Evolutionary conservation across 2,113 vertebrate species (phyloP).

Genomic region (Morone saxatilis): DNA sequence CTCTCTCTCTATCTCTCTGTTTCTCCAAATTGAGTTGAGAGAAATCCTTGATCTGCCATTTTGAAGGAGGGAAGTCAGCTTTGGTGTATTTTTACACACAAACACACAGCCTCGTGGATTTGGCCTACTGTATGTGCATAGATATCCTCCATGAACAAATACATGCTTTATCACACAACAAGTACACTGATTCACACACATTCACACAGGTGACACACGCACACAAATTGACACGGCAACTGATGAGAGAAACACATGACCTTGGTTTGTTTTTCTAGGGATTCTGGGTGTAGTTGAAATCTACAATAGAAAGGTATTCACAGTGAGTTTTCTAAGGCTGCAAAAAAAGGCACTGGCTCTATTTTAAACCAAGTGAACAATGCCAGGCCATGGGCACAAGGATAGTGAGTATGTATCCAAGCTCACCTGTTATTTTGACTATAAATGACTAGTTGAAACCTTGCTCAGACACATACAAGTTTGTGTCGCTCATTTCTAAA

Average conservation of each 20-base stretch:
- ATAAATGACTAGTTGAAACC: background rate
- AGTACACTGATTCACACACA: background rate
- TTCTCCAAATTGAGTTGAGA: conserved; percentile 71
- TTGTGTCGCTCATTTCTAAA: background rate
- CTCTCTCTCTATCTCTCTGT: conserved; percentile 42
- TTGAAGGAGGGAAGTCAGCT: conserved; percentile 62
- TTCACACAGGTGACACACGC: background rate
- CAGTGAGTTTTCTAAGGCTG: background rate
- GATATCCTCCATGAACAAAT: conserved; percentile 43
- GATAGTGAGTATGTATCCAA: background rate
- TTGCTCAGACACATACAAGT: background rate
- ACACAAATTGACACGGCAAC: background rate
- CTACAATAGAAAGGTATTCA: background rate
- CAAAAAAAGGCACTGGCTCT: background rate
- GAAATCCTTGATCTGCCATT: conserved; percentile 75
- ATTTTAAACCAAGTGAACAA: background rate
- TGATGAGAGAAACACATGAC: background rate
- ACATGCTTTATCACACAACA: conserved; percentile 3
- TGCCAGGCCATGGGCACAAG: background rate
- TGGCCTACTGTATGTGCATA: conserved; percentile 37
- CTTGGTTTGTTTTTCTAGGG: background rate
- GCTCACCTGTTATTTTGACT: background rate
- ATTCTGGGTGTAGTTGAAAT: conserved; percentile 4
- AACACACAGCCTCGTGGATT: conserved; percentile 7
- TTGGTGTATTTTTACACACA: conserved; percentile 57